Evolutionary conservation across 2,113 vertebrate genomes (phyloP), one percentile per base, ranked within the genome.

Genomic region (Calidris pygmaea): DNA sequence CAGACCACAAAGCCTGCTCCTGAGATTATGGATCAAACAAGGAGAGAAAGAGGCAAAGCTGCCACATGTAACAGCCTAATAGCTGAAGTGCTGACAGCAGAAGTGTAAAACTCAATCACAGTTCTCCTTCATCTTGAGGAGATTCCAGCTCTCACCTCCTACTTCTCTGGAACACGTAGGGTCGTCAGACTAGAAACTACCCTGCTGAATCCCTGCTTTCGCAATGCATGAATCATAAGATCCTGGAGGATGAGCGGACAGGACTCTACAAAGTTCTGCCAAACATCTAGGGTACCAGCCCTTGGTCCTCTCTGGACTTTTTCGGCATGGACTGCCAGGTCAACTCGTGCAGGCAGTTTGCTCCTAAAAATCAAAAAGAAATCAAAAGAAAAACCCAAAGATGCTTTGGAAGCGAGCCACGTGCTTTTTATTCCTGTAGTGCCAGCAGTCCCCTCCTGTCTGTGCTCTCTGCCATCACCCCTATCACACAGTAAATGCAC

Each of bases 61-160:
- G 81, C 68, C 65, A 65, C 67, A 50, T 37, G 3, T 43, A 92
- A 74, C 73, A 91, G 81, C 47, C 56, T 78, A 78, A 93, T 85
- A 94, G 80, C 55, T 83, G 73, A 47, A 89, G 41, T 1, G 0
- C 65, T 81, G 91, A 87, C 77, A 85, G 68, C 35, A 45, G 60
- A 89, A 94, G 60, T 65, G 85, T 72, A 75, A 93, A 97, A 89
- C 52, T 74, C 12, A 5, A 10, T 78, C 65, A 78, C 70, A 67
- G 68, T 2, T 84, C 95, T 90, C 58, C 71, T 62, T 74, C 91
- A 35, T 83, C 32, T 87, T 81, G 87, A 93, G 92, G 90, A 95
- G 65, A 94, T 85, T 94, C 85, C 78, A 96, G 60, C 56, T 85
- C 73, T 78, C 85, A 77, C 68, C 66, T 95, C 83, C 84, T 77